Conservation (phyloP, 2,888 invertebrate species). For the Caenorhabditis sulstoni region DNA sequence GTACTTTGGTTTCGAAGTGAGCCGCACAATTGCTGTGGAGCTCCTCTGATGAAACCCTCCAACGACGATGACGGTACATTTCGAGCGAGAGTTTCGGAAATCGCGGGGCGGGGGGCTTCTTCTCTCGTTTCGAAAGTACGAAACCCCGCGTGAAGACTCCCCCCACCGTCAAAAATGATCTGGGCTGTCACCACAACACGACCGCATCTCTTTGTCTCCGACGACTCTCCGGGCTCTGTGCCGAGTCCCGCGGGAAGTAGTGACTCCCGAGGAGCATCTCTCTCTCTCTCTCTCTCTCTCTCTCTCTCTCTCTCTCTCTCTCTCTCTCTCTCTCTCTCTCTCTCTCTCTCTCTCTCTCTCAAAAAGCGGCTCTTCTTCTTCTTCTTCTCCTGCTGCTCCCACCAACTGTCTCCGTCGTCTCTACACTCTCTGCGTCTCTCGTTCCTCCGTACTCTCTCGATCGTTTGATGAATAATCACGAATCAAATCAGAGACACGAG, state of each 20-base stretch:
- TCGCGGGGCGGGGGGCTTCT: no score
- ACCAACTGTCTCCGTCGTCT: conserved; percentile 29
- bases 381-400: background rate
- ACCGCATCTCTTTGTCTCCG: conserved; percentile 34
- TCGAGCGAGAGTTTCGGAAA: background rate
- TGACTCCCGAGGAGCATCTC: no score
- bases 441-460: conserved; percentile 8
- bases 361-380: conserved; percentile 8
- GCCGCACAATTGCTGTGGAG: no score
- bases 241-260: conserved; percentile 2
- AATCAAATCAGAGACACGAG: conserved; percentile 30
- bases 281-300: no score
- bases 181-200: conserved; percentile 55
- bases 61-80: no score
- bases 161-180: conserved; percentile 50
- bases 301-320: no score
- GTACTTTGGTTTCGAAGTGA: no score
- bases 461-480: conserved; percentile 49
- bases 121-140: background rate
- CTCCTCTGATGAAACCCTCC: no score
- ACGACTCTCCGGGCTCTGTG: background rate
- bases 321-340: no score
- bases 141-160: conserved; percentile 3
- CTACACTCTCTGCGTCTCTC: conserved; percentile 35
- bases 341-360: conserved; percentile 11